Evolutionary conservation across 2,888 invertebrate genomes (phyloP), one percentile per base, ranked within the genome.

Genomic region (Orthosia gracilis): DNA sequence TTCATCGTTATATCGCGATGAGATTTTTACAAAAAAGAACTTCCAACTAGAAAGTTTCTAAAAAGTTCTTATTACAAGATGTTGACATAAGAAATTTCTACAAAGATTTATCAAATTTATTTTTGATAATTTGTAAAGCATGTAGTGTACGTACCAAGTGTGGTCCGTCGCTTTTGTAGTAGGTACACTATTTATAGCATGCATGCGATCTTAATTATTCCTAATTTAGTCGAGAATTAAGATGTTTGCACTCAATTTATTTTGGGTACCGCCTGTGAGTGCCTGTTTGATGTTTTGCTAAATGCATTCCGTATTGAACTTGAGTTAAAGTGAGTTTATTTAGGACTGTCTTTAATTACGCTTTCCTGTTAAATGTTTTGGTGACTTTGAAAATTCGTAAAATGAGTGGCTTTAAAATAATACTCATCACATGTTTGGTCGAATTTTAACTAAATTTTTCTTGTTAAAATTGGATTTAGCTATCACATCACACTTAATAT

Each of bases 241-340:
- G 76, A 52, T 65, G 72, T 68, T 80, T 49, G 58, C 76, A 81
- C 65, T 80, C 81, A 58, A 77, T 77, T 61, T 80, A 77, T 77
- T 77, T 81, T 63, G n/a, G 62, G 68, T 40, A 17, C n/a, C 21
- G 45, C 12, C 21, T 59, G 45, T 15, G 64, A 17, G 57, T 57
- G 23, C 0, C 54, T 45, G 52, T 80, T 80, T 80, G 55, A 68
- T 71, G 67, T 68, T 64, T n/a, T 15, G 67, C 47, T 70, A 57
- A 64, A 61, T 61, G 76, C 52, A 58, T 52, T 45, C 13, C 17
- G 12, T 31, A 17, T 45, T 63, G 59, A 65, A 55, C 31, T 62
- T 66, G 50, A 65, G 40, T 9, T 40, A 40, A 40, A 57, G 21
- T 12, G 2, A 15, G 59, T 68, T 79, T 52, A 71, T 78, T 72